Base-by-base conservation (phyloP, 2,113 vertebrate species). In the Lepisosteus oculatus region DNA sequence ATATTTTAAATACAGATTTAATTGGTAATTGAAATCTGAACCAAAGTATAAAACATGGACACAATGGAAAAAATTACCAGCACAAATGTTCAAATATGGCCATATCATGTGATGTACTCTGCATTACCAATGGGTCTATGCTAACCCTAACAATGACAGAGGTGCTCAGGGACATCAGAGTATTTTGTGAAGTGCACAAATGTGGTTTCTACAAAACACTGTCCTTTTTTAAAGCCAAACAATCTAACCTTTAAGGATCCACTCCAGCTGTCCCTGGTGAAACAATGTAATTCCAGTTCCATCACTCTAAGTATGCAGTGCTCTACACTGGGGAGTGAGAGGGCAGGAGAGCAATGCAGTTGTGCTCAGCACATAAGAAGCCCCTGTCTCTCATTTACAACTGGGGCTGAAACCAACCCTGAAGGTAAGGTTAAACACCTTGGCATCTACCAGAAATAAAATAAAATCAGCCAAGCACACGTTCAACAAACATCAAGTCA, bases 271-370 rank as follows among this genome's bases (percentile, higher is more conserved):
- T 77, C 77, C 77, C 77, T 61, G 68, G 73, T 41, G 65, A 76
- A 80, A 78, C 74, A 70, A 72, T 76, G 74, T 79, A 75, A 83
- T 77, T 81, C 79, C 69, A 70, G 44, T 78, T 79, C 78, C 72
- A 78, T 81, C 78, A 85, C 79, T 71, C 71, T 77, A 73, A 81
- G 76, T 83, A 80, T 80, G 78, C 78, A 81, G 68, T 43, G 67
- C 72, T 77, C 77, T 75, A 77, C 71, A 61, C 76, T 59, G 69
- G 74, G 73, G 83, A 79, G 76, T 44, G 51, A 73, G 41, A 73
- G 79, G 77, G 68, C 74, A 80, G 2, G 63, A 63, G 80, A 79
- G 80, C 78, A 82, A 74, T 66, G 73, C 71, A 63, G 77, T 72
- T 72, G 72, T 55, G 74, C 80, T 79, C 72, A 78, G 69, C 45